phyloP scores from a whole-genome alignment of 2,888 invertebrate species.

The Athalia rosae region DNA sequence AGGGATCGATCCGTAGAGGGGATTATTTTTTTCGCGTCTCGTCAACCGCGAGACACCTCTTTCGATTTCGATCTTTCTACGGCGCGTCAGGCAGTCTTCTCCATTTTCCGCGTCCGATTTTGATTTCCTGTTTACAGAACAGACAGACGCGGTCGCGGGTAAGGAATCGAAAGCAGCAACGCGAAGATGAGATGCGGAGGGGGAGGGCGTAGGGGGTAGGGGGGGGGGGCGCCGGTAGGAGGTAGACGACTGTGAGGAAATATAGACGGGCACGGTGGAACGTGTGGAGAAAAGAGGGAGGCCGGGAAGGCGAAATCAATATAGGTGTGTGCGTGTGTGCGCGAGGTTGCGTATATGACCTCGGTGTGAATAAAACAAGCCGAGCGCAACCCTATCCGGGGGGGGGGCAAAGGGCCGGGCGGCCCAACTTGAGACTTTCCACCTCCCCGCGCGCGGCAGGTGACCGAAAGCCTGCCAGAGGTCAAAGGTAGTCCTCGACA shows the following conservation, averaged over 20 bases:
- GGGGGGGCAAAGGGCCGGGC: constrained; percentile 33
- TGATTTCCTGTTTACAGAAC: no score
- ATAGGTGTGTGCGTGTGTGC: constrained; percentile 32
- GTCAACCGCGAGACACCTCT: constrained; percentile 10
- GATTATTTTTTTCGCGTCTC: background rate
- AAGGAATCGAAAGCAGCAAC: no score
- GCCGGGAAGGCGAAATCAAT: constrained; percentile 31
- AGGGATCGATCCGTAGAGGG: constrained; percentile 47
- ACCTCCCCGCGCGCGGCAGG: constrained; percentile 15
- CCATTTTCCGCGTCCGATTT: no score
- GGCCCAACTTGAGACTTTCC: constrained; percentile 26
- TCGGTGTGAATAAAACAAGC: constrained; percentile 42
- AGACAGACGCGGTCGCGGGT: no score
- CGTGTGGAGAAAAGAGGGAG: constrained; percentile 19
- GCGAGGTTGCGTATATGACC: constrained; percentile 4
- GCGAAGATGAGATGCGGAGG: no score
- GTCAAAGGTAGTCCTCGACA: constrained; percentile 28
- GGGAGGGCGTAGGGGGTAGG: no score
- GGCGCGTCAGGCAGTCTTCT: background rate
- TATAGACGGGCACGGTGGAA: constrained; percentile 24
- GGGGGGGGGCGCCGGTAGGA: no score
- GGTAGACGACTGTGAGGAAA: background rate
- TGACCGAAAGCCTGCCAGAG: constrained; percentile 28
- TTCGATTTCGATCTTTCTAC: background rate
- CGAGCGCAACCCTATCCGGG: constrained; percentile 41